Conservation (phyloP, 2,888 invertebrate species). For the Ochropacha duplaris region DNA sequence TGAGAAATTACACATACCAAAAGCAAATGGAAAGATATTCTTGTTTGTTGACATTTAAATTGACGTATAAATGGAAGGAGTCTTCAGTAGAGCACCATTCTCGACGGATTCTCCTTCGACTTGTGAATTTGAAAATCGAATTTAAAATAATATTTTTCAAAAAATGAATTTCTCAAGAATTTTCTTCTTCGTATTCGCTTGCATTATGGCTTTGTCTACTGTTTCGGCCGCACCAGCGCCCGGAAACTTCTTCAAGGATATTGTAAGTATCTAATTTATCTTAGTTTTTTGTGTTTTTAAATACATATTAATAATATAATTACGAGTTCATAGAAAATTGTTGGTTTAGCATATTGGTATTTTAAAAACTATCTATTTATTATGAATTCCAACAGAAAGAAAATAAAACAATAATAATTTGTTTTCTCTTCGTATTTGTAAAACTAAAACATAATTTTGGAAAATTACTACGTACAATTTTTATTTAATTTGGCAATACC, state of each 20-base stretch:
- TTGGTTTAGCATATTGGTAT: too few relatives aligned
- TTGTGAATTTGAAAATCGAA: neutral
- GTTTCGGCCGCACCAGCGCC: constrained; percentile 45
- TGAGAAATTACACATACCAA: neutral
- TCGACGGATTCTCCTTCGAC: neutral
- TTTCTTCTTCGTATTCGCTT: constrained; percentile 47
- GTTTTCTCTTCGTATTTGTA: too few relatives aligned
- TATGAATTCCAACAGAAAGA: too few relatives aligned
- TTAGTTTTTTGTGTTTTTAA: too few relatives aligned
- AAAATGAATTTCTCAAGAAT: constrained; percentile 52
- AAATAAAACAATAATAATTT: too few relatives aligned
- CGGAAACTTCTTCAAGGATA: constrained; percentile 51
- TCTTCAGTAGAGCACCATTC: neutral
- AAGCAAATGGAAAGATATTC: neutral
- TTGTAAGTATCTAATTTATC: constrained; percentile 40
- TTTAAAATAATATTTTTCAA: constrained; percentile 10
- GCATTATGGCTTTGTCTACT: constrained; percentile 35
- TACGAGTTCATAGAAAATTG: too few relatives aligned
- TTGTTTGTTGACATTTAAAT: neutral
- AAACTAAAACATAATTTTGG: too few relatives aligned
- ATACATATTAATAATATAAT: too few relatives aligned
- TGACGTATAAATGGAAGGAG: neutral
- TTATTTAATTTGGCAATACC: too few relatives aligned
- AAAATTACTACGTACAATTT: too few relatives aligned
- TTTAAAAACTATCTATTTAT: too few relatives aligned